Conservation (phyloP, 2,888 invertebrate genomes). For the Zhuqinia jingwanae region DNA sequence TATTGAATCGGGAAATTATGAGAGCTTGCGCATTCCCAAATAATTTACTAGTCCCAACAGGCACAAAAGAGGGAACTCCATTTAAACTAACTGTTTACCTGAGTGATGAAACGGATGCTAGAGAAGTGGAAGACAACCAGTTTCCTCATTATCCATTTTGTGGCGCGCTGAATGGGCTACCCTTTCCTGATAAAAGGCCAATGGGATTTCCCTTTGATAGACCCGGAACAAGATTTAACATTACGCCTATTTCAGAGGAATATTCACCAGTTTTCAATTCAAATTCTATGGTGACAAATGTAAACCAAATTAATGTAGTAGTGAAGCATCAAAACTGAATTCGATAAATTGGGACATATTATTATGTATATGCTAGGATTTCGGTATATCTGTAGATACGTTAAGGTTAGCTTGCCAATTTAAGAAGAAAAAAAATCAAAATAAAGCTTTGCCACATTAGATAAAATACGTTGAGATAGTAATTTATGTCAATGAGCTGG, state of each 20-base stretch:
- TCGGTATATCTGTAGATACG: no score
- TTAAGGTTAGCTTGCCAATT: no score
- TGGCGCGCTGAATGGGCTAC: constrained; percentile 35
- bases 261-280: background rate
- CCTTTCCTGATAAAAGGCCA: constrained; percentile 33
- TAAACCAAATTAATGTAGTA: no score
- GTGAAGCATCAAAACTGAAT: no score
- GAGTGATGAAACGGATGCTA: constrained; percentile 29
- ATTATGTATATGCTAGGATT: no score
- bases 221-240: constrained; percentile 25
- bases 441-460: no score
- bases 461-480: no score
- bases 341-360: no score
- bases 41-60: constrained; percentile 37
- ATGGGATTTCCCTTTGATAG: constrained; percentile 60
- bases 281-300: no score
- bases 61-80: constrained; percentile 10
- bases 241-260: background rate
- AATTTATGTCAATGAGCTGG: no score
- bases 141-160: constrained; percentile 39
- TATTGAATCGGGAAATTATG: background rate
- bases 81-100: constrained; percentile 26
- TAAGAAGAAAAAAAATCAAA: no score
- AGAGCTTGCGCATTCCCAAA: constrained; percentile 50
- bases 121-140: background rate